Conservation (phyloP, 2,113 vertebrate species). For the Neogale vison region DNA sequence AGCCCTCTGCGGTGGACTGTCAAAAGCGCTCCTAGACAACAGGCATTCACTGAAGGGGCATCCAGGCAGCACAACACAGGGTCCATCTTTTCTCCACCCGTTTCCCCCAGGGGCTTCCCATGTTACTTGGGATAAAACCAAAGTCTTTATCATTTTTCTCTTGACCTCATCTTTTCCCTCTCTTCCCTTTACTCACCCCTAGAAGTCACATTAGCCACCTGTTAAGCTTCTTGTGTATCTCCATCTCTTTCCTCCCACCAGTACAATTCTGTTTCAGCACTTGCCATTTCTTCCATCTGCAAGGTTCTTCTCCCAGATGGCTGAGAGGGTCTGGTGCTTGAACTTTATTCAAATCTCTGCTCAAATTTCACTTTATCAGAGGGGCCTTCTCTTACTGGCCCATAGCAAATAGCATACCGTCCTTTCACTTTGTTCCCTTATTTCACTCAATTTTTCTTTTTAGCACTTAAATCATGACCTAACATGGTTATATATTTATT, state of each 20-base stretch:
- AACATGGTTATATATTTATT: background rate
- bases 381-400: background rate
- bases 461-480: constrained; percentile 4
- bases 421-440: background rate
- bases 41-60: background rate
- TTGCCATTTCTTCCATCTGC: background rate
- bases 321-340: background rate
- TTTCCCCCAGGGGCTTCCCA: background rate
- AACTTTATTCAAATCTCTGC: background rate
- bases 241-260: background rate
- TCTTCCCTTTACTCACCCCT: background rate
- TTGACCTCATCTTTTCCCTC: background rate
- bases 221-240: background rate
- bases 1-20: background rate
- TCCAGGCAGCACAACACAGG: background rate
- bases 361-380: background rate
- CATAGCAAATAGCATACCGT: background rate
- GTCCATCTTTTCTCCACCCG: background rate
- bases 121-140: background rate
- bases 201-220: background rate
- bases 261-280: background rate
- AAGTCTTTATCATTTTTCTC: background rate
- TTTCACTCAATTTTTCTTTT: constrained; percentile 6
- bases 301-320: background rate
- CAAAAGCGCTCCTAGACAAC: background rate